A percentile compares a stretch with the other conserved stretches of the same genome.
phyloP scores from a whole-genome alignment of 2,888 invertebrate species.

The Agrilus mali region DNA sequence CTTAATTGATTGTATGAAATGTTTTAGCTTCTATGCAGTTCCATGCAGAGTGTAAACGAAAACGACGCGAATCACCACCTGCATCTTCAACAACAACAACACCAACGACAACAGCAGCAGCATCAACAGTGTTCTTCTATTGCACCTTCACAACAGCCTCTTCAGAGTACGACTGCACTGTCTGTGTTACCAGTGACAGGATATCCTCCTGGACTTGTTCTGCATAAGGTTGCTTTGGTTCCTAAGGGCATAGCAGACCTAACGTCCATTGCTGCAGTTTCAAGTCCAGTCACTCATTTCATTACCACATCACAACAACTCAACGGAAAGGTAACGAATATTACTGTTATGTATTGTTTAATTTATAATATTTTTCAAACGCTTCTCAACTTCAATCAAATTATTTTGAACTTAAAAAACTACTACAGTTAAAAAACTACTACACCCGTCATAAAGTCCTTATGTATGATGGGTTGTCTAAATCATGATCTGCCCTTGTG shows the following conservation, averaged over 20 bases:
- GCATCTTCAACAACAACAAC: too few relatives aligned
- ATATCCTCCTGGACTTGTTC: slow-evolving; percentile 35
- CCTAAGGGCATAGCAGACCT: slow-evolving; percentile 47
- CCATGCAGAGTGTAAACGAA: too few relatives aligned
- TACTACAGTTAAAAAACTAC: too few relatives aligned
- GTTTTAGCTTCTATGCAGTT: too few relatives aligned
- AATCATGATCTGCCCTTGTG: too few relatives aligned
- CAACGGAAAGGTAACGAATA: slow-evolving; percentile 49
- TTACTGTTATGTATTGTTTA: too few relatives aligned
- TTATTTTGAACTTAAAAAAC: too few relatives aligned
- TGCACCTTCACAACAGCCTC: slow-evolving; percentile 17
- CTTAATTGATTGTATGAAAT: neutral
- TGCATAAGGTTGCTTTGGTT: slow-evolving; percentile 34
- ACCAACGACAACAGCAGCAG: neutral
- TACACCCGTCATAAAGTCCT: too few relatives aligned
- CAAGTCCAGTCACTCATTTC: slow-evolving; percentile 53
- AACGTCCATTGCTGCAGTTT: slow-evolving; percentile 44
- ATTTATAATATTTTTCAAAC: too few relatives aligned
- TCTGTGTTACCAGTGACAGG: slow-evolving; percentile 27
- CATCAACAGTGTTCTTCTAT: neutral
- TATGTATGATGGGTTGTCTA: too few relatives aligned
- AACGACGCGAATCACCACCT: neutral
- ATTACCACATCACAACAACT: slow-evolving; percentile 47
- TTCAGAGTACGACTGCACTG: slow-evolving; percentile 27
- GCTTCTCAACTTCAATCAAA: too few relatives aligned